Conservation (phyloP, 2,797 vertebrate genomes). For the Eremophila alpestris region DNA sequence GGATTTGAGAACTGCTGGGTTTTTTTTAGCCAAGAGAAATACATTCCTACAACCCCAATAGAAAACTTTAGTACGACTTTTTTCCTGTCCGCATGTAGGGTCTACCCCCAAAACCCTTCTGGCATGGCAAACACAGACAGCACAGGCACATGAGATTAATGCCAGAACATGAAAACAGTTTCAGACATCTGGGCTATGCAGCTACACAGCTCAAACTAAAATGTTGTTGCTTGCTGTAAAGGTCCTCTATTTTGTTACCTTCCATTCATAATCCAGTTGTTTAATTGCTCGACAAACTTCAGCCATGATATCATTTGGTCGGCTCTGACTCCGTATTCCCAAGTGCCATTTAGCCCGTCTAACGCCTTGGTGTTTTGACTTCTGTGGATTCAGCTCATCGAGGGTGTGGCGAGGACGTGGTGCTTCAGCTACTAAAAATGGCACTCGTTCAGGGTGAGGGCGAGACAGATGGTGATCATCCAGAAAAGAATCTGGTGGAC, state of each 20-base stretch:
- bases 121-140: background rate
- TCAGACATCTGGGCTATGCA: background rate
- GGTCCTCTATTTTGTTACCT: slow-evolving; percentile 78
- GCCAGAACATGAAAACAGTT: background rate
- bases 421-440: slow-evolving; percentile 89
- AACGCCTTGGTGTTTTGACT: slow-evolving; percentile 96
- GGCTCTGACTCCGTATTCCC: slow-evolving; percentile 96
- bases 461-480: slow-evolving; percentile 91
- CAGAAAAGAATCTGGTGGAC: slow-evolving; percentile 93
- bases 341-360: slow-evolving; percentile 98
- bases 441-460: slow-evolving; percentile 93
- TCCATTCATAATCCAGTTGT: slow-evolving; percentile 98
- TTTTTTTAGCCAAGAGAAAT: background rate
- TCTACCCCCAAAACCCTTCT: background rate
- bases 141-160: background rate
- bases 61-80: background rate
- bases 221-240: background rate
- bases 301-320: slow-evolving; percentile 97
- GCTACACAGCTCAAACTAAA: background rate
- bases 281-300: slow-evolving; percentile 98
- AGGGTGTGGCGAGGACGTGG: slow-evolving; percentile 92
- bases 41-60: background rate
- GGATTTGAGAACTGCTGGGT: rapidly evolving
- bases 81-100: background rate
- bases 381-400: slow-evolving; percentile 97